Evolutionary conservation across 2,888 invertebrate species (phyloP).

Genomic region (Drosophila yooni): DNA sequence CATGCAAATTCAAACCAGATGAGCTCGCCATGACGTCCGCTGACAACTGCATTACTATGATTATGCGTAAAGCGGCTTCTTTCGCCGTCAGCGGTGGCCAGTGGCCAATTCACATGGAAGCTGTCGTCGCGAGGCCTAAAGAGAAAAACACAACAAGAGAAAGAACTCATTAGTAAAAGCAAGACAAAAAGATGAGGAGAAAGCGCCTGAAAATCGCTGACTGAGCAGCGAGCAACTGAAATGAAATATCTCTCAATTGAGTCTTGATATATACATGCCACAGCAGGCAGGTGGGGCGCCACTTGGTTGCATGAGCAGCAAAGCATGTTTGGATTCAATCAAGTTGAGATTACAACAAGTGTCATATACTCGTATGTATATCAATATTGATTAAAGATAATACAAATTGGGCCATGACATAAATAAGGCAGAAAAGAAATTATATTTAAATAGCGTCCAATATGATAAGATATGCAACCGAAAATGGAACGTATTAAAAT

Average conservation of each 20-base stretch:
- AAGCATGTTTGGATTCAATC: slow-evolving; percentile 33
- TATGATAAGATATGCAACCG: slow-evolving; percentile 25
- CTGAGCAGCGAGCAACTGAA: neutral
- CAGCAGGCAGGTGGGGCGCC: slow-evolving; percentile 1
- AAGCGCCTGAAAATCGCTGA: slow-evolving; percentile 40
- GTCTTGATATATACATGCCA: slow-evolving; percentile 31
- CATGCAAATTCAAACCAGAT: slow-evolving; percentile 39
- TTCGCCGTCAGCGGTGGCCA: slow-evolving; percentile 31
- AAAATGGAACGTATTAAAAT: neutral
- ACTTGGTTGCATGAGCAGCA: slow-evolving; percentile 7
- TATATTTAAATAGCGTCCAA: neutral
- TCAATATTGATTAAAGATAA: slow-evolving; percentile 18
- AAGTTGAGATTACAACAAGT: slow-evolving; percentile 21
- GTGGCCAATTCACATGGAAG: slow-evolving; percentile 58
- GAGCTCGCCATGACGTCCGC: slow-evolving; percentile 40
- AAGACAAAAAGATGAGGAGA: slow-evolving; percentile 30
- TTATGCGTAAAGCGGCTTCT: slow-evolving; percentile 28
- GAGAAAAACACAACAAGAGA: slow-evolving; percentile 22
- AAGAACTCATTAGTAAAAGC: slow-evolving; percentile 7
- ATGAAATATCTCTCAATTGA: slow-evolving; percentile 28
- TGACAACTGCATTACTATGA: slow-evolving; percentile 37
- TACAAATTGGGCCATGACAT: slow-evolving; percentile 5
- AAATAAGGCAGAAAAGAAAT: slow-evolving; percentile 4
- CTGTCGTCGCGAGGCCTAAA: slow-evolving; percentile 64
- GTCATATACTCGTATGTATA: neutral